Conservation (phyloP, 2,888 invertebrate genomes). For the Drosophila merina region DNA sequence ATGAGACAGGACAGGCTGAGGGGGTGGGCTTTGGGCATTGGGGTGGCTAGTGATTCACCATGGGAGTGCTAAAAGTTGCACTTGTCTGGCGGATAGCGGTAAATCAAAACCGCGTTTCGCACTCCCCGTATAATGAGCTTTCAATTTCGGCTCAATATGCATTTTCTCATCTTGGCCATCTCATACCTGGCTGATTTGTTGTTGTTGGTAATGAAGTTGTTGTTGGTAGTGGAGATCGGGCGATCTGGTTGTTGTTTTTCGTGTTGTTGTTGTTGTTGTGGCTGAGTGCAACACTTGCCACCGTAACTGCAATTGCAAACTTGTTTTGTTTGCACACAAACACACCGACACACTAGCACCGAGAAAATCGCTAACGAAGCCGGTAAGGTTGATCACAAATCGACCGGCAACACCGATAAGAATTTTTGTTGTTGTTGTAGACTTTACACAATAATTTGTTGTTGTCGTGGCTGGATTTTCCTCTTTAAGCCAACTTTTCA, state of each 20-base stretch:
- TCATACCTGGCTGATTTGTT: slow-evolving; percentile 40
- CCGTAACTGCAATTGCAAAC: slow-evolving; percentile 23
- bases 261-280: slow-evolving; percentile 44
- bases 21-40: not conserved
- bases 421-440: slow-evolving; percentile 13
- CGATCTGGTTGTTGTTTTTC: slow-evolving; percentile 1
- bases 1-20: not conserved
- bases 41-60: slow-evolving; percentile 25
- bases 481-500: slow-evolving; percentile 1
- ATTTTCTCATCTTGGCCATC: slow-evolving; percentile 16
- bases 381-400: slow-evolving; percentile 36
- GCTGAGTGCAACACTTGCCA: slow-evolving; percentile 17
- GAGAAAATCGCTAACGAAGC: slow-evolving; percentile 21
- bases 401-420: slow-evolving; percentile 35
- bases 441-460: slow-evolving; percentile 21
- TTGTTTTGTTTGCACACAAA: slow-evolving; percentile 49
- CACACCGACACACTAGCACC: slow-evolving; percentile 35
- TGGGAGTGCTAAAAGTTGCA: slow-evolving; percentile 32
- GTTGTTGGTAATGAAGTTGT: slow-evolving; percentile 27
- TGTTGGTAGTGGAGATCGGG: slow-evolving; percentile 1
- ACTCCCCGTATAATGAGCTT: slow-evolving; percentile 26
- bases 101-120: slow-evolving; percentile 39
- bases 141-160: slow-evolving; percentile 16
- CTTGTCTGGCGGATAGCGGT: slow-evolving; percentile 37
- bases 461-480: not conserved